phyloP scores from a whole-genome alignment of 2,888 invertebrate species.

The Uropetala carovei region DNA sequence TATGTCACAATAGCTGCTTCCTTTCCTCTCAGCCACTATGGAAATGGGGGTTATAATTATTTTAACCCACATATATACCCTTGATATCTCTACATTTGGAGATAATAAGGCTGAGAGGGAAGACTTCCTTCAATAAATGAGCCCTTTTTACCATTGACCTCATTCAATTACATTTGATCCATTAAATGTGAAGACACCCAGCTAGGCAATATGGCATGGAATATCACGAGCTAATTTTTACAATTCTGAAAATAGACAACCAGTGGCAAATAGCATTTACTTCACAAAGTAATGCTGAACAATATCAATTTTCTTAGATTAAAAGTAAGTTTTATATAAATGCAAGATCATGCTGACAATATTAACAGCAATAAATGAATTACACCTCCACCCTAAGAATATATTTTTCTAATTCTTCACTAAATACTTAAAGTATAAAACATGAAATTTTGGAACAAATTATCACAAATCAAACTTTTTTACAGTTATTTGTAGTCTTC shows the following conservation, averaged over 20 bases:
- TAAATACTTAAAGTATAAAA: constrained; percentile 27
- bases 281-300: constrained; percentile 13
- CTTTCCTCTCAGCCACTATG: constrained; percentile 18
- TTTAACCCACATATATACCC: constrained; percentile 15
- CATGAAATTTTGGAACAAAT: constrained; percentile 37
- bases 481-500: background rate
- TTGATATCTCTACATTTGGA: constrained; percentile 41
- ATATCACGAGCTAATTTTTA: background rate
- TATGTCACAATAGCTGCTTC: constrained; percentile 49
- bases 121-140: constrained; percentile 40
- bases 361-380: constrained; percentile 42
- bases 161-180: background rate
- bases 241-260: background rate
- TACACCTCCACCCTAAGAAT: constrained; percentile 30
- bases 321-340: constrained; percentile 44
- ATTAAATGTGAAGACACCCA: constrained; percentile 12
- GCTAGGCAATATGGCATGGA: constrained; percentile 1
- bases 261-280: background rate
- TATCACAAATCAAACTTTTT: constrained; percentile 42
- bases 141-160: constrained; percentile 13
- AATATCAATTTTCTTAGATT: background rate
- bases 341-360: constrained; percentile 8
- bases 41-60: constrained; percentile 7
- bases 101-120: constrained; percentile 26
- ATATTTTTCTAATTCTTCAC: background rate